A percentile compares a stretch with the other conserved stretches of the same genome.
phyloP scores from a whole-genome alignment of 2,888 invertebrate genomes.

The Drosophila seclusa region DNA sequence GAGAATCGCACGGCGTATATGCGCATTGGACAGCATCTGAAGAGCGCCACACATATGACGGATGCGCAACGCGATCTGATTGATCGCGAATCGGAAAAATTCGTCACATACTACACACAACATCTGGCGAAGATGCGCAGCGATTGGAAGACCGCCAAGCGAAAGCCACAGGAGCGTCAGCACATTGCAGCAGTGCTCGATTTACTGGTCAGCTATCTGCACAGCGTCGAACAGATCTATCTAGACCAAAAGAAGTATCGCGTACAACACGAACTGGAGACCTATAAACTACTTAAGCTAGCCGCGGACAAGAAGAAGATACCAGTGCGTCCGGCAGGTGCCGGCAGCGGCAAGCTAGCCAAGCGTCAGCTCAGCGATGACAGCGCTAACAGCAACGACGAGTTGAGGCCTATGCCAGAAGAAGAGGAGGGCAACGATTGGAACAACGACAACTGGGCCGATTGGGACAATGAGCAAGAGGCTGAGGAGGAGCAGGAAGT shows the following conservation, averaged over 20 bases:
- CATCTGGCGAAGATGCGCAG: constrained; percentile 91
- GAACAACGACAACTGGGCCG: constrained; percentile 64
- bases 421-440: constrained; percentile 56
- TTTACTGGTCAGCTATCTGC: constrained; percentile 92
- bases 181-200: constrained; percentile 91
- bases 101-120: constrained; percentile 92
- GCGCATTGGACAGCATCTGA: constrained; percentile 90
- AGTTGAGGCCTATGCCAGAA: constrained; percentile 1
- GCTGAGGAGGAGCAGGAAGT: not conserved
- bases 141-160: constrained; percentile 87
- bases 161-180: constrained; percentile 89
- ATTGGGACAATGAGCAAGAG: constrained; percentile 54
- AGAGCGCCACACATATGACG: constrained; percentile 90
- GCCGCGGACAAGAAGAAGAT: constrained; percentile 85
- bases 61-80: constrained; percentile 94
- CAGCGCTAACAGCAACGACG: constrained; percentile 57
- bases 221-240: constrained; percentile 94
- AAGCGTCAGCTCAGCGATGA: constrained; percentile 34
- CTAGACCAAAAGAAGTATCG: constrained; percentile 94
- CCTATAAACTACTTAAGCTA: constrained; percentile 91
- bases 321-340: constrained; percentile 80
- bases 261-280: constrained; percentile 93
- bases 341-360: constrained; percentile 48
- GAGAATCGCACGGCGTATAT: constrained; percentile 95
- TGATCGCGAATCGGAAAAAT: constrained; percentile 93